Evolutionary conservation across 2,113 vertebrate species (phyloP).

Genomic region (Erythrolamprus reginae): DNA sequence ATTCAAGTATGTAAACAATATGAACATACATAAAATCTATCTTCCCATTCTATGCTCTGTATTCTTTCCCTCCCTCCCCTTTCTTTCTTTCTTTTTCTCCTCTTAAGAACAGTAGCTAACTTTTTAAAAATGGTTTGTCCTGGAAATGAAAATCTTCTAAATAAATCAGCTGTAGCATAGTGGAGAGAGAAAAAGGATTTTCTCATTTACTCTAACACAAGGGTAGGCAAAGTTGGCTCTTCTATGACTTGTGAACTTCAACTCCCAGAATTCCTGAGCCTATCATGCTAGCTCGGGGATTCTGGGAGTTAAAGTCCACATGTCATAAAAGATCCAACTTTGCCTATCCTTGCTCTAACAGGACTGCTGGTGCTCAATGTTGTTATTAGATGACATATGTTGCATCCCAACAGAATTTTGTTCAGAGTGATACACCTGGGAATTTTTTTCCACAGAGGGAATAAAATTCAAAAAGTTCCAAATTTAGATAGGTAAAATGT

Average conservation of each 20-base stretch:
- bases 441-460: neutral
- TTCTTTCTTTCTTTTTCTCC: neutral
- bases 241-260: too few species aligned
- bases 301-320: too few species aligned
- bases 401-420: neutral
- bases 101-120: neutral
- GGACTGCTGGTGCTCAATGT: neutral
- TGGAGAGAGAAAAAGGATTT: neutral
- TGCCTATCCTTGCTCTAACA: too few species aligned
- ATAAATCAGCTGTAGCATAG: neutral
- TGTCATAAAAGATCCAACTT: too few species aligned
- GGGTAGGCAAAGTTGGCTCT: too few species aligned
- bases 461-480: neutral
- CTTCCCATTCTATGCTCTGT: neutral
- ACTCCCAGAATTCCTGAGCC: too few species aligned
- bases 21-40: neutral
- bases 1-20: neutral
- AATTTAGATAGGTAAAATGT: neutral
- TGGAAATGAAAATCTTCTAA: neutral
- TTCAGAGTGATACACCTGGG: neutral
- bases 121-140: neutral
- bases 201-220: too few species aligned
- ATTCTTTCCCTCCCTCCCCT: neutral
- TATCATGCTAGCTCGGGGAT: too few species aligned
- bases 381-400: neutral